phyloP scores from a whole-genome alignment of 2,888 invertebrate species.

The Hirtodrosophila confusa region DNA sequence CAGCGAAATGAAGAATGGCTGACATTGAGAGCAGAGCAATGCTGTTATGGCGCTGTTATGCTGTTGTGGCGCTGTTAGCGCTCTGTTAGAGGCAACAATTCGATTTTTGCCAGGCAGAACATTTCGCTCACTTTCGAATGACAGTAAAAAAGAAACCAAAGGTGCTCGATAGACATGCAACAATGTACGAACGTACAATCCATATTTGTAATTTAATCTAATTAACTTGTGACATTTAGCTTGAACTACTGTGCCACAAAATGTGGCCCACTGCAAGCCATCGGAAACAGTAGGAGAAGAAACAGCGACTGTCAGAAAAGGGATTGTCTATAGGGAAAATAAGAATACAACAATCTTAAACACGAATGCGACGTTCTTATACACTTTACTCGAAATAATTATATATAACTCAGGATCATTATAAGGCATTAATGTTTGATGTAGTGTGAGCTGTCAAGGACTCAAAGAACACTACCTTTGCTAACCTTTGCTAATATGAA shows the following conservation, averaged over 20 bases:
- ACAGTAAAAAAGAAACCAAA: conserved; percentile 7
- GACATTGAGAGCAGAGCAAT: conserved; percentile 72
- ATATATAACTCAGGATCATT: too few species aligned
- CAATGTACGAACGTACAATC: conserved; percentile 29
- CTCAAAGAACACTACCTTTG: too few species aligned
- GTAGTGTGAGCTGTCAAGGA: too few species aligned
- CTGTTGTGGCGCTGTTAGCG: too few species aligned
- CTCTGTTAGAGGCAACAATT: too few species aligned
- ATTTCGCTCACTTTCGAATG: too few species aligned
- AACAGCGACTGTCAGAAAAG: conserved; percentile 9
- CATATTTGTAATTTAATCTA: conserved; percentile 68
- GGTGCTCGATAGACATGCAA: conserved; percentile 39
- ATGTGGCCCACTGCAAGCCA: conserved; percentile 15
- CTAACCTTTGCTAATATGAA: too few species aligned
- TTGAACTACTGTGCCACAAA: conserved; percentile 77
- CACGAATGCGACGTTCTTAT: too few species aligned
- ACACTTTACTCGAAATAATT: too few species aligned
- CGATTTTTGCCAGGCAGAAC: too few species aligned
- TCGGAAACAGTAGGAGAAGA: conserved; percentile 5
- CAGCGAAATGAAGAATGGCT: conserved; percentile 38
- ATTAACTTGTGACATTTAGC: conserved; percentile 76
- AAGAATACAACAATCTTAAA: neutral
- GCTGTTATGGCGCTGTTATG: too few species aligned
- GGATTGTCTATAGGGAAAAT: neutral
- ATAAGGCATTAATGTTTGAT: too few species aligned